Conservation (phyloP, 2,888 invertebrate species). For the Cordylochernes scorpioides region DNA sequence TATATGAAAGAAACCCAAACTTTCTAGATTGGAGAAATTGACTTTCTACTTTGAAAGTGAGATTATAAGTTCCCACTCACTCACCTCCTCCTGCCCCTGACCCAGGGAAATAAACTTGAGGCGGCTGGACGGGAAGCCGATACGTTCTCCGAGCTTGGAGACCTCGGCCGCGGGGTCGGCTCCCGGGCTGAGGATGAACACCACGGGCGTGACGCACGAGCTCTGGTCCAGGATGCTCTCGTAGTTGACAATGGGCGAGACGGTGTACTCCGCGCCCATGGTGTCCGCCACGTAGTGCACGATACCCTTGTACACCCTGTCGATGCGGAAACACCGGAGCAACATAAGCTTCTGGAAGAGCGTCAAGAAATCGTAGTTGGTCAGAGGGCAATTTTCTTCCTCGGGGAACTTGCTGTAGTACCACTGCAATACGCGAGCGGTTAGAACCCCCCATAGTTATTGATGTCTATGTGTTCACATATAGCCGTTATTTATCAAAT, state of each 20-base stretch:
- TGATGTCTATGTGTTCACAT: too few species aligned
- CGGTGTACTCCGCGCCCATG: conserved; percentile 67
- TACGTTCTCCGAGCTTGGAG: conserved; percentile 23
- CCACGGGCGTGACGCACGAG: conserved; percentile 32
- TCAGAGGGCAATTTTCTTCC: too few species aligned
- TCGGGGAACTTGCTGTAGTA: too few species aligned
- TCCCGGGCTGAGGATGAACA: conserved; percentile 25
- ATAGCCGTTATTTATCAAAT: too few species aligned
- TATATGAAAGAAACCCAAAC: not conserved
- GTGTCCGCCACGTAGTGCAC: conserved; percentile 48
- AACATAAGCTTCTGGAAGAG: conserved; percentile 47
- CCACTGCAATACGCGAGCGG: too few species aligned
- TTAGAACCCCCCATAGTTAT: too few species aligned
- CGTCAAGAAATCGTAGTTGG: conserved; percentile 35
- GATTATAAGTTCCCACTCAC: too few species aligned
- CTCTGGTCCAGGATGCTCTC: conserved; percentile 62
- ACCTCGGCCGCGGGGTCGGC: conserved; percentile 25
- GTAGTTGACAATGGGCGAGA: conserved; percentile 58
- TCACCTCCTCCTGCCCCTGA: conserved; percentile 22
- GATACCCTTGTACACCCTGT: conserved; percentile 59
- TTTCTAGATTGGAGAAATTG: too few species aligned
- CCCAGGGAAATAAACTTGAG: conserved; percentile 25
- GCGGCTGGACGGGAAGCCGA: conserved; percentile 22
- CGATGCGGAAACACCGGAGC: conserved; percentile 61
- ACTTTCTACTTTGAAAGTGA: too few species aligned